Evolutionary conservation across 35 echinoderm and acorn worm species (phyloP).

Genomic region (Ophiothrix spiculata): DNA sequence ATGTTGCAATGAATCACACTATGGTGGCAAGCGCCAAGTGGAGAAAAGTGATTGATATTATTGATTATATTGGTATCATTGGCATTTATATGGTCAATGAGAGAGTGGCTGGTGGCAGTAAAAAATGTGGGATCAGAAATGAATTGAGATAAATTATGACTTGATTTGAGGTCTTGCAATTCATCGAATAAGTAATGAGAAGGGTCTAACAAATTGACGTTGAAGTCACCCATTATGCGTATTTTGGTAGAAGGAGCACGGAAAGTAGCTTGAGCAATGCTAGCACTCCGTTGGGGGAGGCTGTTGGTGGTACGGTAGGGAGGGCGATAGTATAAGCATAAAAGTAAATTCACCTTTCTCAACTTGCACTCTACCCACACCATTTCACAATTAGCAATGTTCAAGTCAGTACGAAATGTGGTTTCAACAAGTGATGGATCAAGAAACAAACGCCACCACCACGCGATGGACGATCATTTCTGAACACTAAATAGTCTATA

Average conservation of each 20-base stretch:
- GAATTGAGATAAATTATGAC: background rate
- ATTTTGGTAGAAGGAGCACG: background rate
- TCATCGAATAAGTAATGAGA: background rate
- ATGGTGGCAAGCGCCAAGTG: background rate
- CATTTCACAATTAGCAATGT: background rate
- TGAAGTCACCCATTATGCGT: background rate
- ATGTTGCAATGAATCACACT: background rate
- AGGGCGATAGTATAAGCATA: slow-evolving; percentile 2
- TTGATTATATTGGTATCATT: background rate
- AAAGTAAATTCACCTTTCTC: background rate
- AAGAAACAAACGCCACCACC: background rate
- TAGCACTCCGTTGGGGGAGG: background rate
- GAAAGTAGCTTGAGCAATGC: background rate
- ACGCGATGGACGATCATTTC: slow-evolving; percentile 4
- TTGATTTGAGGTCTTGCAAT: background rate
- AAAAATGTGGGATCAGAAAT: background rate
- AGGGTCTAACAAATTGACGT: background rate
- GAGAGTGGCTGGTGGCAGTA: background rate
- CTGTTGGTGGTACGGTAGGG: background rate
- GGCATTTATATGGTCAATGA: background rate
- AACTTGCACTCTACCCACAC: background rate
- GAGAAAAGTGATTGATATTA: background rate
- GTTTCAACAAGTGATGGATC: background rate
- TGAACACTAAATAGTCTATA: background rate
- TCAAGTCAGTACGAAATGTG: background rate